Conservation (phyloP, 2,888 invertebrate genomes). For the Dione vanillae region DNA sequence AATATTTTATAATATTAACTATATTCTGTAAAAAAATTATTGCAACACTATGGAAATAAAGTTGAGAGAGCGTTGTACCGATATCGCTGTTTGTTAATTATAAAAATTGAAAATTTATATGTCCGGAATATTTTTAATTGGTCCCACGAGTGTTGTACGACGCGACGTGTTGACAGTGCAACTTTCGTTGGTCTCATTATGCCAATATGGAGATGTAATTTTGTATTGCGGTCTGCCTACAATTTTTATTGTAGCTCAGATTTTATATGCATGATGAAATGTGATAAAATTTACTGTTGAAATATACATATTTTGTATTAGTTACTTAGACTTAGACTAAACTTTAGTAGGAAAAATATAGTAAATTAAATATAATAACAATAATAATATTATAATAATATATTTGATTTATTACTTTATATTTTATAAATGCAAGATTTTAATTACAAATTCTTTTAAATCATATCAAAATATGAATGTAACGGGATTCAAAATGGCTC, state of each 20-base stretch:
- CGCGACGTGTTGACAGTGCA: conserved; percentile 21
- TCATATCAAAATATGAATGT: no score
- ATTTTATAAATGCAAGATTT: no score
- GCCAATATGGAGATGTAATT: conserved; percentile 23
- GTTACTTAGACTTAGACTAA: no score
- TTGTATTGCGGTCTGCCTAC: conserved; percentile 27
- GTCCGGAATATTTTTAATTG: conserved; percentile 40
- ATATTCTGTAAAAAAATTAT: conserved; percentile 11
- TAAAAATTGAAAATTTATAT: conserved; percentile 33
- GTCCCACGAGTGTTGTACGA: conserved; percentile 28
- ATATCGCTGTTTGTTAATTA: conserved; percentile 29
- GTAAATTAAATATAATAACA: no score
- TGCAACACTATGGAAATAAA: conserved; percentile 13
- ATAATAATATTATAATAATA: no score
- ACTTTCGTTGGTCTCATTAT: conserved; percentile 40
- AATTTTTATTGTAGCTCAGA: background rate
- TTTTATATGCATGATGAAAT: conserved; percentile 10
- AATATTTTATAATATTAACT: conserved; percentile 15
- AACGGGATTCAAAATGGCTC: no score
- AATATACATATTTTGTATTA: background rate
- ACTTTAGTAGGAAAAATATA: no score
- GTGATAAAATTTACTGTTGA: background rate
- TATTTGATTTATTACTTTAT: no score
- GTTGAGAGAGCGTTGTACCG: conserved; percentile 18
- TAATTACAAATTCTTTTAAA: no score